Evolutionary conservation across 2,113 vertebrate species (phyloP), one percentile per base, ranked within the genome.

Genomic region (Gavia stellata): DNA sequence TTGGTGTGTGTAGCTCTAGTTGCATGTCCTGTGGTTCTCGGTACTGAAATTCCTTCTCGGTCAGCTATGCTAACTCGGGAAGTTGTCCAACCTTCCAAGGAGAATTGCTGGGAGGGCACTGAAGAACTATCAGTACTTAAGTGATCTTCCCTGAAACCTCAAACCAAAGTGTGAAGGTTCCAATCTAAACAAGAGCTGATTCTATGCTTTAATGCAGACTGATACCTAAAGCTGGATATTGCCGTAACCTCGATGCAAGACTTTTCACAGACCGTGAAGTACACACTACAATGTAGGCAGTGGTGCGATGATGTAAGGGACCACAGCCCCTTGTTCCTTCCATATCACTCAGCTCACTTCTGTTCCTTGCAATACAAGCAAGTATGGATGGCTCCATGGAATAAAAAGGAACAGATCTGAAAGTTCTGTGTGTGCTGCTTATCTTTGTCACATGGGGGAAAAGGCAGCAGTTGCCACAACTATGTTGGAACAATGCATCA

Each of bases 21-120:
- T 62, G 61, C 26, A 82, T 28, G 55, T 79, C 65, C 66, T 25
- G 3, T n/a, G 47, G 19, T 58, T 93, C 65, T 81, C 38, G 33
- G 86, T 44, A 72, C n/a, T 61, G 66, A 82, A 84, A 94, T 96
- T 90, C 75, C 66, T 53, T 68, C 56, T 75, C 2, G 13, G 82
- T 92, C 92, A 94, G 40, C 78, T 92, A 33, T n/a, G 73, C 70
- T 86, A 79, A 65, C 52, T 68, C 1, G 42, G 66, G 58, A 95
- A 87, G 44, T 47, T 75, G 44, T 82, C 78, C 62, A 68, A 0
- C 29, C 61, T 78, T 73, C 42, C 5, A 5, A 24, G 61, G n/a
- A 83, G 71, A 94, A 95, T 40, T 56, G 33, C 3, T 85, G 42
- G 40, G 79, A 96, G 74, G 62, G 62, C 74, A 80, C 36, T 49